Evolutionary conservation across 2,797 vertebrate species (phyloP), one percentile per base, ranked within the genome.

Genomic region (Steatocranus sp.): DNA sequence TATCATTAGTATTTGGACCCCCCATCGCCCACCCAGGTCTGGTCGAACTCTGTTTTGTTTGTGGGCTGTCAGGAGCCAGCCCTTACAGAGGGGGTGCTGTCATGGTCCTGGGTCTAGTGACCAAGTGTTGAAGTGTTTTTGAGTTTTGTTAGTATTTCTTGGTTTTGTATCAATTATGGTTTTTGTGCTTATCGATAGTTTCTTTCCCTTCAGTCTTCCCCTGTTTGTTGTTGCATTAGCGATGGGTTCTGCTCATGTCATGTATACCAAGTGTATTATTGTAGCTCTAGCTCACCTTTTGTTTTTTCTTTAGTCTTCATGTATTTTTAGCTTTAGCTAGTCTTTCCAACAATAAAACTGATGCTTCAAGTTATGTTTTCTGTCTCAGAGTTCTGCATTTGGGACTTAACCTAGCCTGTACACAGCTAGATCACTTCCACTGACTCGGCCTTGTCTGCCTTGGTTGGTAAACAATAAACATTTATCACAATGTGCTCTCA

Each of bases 401-500:
- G 56, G 30, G 30, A 34, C 56, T 32, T 34, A 34, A 58, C 18
- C 2, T 58, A n/a, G 17, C 56, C 17, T 58, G 56, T 18, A 58
- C 56, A 58, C 14, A 34, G 30, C 30, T n/a, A 36, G 76, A 88
- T 81, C 82, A 83, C 63, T 79, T 51, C 75, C 79, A 53, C 66
- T 79, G 78, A 58, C 34, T 76, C 10, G 15, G 63, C 63, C 75
- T 77, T 83, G 41, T 76, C 73, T 76, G 56, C 15, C 79, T 73
- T 56, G 75, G 51, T 61, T 81, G 38, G 76, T 81, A 79, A 88
- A 87, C 89, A 89, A 85, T 38, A 34, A 86, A 63, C 76, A 81
- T 88, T 82, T 61, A 92, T 88, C 63, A 80, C 86, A 89, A 86
- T 84, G 78, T 90, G 87, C 73, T 88, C 83, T 76, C 63, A 84